These are phyloP conservation scores for Venustoraphidia nigricollis DNA, from an alignment of 2,888 invertebrate genomes.

Conservation along the genomic window DNA sequence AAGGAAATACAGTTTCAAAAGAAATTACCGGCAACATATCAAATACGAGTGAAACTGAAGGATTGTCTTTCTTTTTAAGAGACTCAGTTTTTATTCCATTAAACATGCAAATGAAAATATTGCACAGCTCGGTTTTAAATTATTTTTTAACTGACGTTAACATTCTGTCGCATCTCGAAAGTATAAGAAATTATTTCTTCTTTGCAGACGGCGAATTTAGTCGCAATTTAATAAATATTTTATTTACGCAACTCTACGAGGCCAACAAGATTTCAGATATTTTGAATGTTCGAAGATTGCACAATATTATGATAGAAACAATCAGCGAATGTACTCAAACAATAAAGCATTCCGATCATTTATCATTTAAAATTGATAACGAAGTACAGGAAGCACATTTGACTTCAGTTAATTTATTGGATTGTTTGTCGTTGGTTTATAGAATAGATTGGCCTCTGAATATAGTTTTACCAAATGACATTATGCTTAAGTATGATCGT, in stretches of 20 bases:
- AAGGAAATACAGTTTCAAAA: no score
- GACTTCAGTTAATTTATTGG: slow-evolving; percentile 48
- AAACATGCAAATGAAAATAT: slow-evolving; percentile 48
- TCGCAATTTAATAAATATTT: slow-evolving; percentile 49
- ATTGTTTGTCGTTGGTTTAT: slow-evolving; percentile 53
- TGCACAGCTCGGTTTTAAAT: slow-evolving; percentile 56
- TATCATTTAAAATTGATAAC: slow-evolving; percentile 45
- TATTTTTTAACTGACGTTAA: slow-evolving; percentile 49
- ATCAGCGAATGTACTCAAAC: slow-evolving; percentile 47
- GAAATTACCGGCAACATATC: no score
- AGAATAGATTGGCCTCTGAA: slow-evolving; percentile 63
- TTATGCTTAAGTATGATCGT: slow-evolving; percentile 51
- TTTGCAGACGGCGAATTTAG: slow-evolving; percentile 68
- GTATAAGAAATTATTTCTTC: slow-evolving; percentile 63
- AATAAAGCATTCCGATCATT: slow-evolving; percentile 41
- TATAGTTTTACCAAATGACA: slow-evolving; percentile 55
- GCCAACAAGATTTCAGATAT: slow-evolving; percentile 48
- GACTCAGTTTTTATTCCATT: slow-evolving; percentile 53
- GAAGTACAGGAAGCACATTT: slow-evolving; percentile 46
- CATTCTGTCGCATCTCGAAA: slow-evolving; percentile 53
- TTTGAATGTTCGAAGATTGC: slow-evolving; percentile 51
- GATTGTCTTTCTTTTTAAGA: slow-evolving; percentile 25
- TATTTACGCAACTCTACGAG: slow-evolving; percentile 50
- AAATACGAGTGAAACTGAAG: neutral
- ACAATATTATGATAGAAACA: slow-evolving; percentile 52